Evolutionary conservation across 1,140 invertebrate genomes (phyloP).

Genomic region (Drosophila punjabiensis): DNA sequence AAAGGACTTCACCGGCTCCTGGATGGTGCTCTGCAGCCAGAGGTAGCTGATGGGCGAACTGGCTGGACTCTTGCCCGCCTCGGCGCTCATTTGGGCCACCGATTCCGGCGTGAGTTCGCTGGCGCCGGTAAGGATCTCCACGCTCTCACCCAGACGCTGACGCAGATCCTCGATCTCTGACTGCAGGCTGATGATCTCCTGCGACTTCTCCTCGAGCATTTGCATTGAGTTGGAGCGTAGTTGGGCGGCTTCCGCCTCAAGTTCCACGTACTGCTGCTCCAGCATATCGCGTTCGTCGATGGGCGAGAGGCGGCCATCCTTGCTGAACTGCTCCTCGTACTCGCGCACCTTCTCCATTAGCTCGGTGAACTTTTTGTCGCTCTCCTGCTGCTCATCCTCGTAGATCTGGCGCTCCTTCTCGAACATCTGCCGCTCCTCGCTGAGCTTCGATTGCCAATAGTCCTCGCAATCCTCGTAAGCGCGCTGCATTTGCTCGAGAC

Average conservation of each 20-base stretch:
- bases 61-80: conserved; percentile 71
- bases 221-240: conserved; percentile 78
- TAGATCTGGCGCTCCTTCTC: conserved; percentile 91
- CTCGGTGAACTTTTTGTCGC: conserved; percentile 91
- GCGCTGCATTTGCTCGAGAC: conserved; percentile 89
- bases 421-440: conserved; percentile 91
- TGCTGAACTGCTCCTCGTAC: conserved; percentile 92
- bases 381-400: conserved; percentile 91
- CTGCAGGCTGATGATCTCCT: conserved; percentile 87
- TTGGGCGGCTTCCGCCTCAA: conserved; percentile 90
- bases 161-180: conserved; percentile 85
- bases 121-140: conserved; percentile 80
- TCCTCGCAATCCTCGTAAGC: conserved; percentile 94
- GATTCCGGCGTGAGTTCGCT: conserved; percentile 65
- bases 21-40: conserved; percentile 86
- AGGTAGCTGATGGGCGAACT: conserved; percentile 86
- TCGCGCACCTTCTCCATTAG: conserved; percentile 91
- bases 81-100: conserved; percentile 52
- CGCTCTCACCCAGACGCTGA: conserved; percentile 74
- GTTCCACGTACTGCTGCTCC: conserved; percentile 90
- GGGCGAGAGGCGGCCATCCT: conserved; percentile 88
- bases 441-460: conserved; percentile 92
- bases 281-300: conserved; percentile 91
- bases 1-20: conserved; percentile 76
- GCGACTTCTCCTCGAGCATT: conserved; percentile 85